phyloP scores from a whole-genome alignment of 2,888 invertebrate species.

The Allolobophora icterica region DNA sequence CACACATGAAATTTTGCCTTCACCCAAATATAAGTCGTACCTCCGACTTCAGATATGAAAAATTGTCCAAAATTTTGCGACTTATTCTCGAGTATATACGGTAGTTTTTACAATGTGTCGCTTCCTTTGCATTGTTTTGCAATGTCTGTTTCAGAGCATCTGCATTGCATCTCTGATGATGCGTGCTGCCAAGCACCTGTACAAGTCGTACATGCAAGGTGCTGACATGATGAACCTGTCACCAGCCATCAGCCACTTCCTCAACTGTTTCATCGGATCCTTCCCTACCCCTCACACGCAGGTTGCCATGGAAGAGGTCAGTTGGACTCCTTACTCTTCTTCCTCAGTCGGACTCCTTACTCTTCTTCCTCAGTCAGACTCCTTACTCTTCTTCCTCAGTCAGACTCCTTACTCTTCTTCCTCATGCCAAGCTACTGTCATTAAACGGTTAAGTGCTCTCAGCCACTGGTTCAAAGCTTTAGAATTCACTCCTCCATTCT shows the following conservation, averaged over 20 bases:
- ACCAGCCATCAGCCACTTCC: slow-evolving; percentile 89
- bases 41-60: no score
- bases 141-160: slow-evolving; percentile 76
- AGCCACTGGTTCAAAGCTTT: neutral
- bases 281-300: slow-evolving; percentile 76
- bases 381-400: no score
- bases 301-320: slow-evolving; percentile 75
- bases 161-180: slow-evolving; percentile 87
- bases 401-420: neutral
- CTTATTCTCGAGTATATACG: no score
- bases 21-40: no score
- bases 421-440: neutral
- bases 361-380: no score
- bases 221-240: slow-evolving; percentile 90
- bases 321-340: slow-evolving; percentile 20
- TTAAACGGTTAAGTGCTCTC: neutral
- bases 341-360: slow-evolving; percentile 58
- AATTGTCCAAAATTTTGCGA: no score
- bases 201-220: slow-evolving; percentile 86
- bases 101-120: neutral
- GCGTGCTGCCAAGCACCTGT: slow-evolving; percentile 90
- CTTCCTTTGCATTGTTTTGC: neutral
- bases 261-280: slow-evolving; percentile 90
- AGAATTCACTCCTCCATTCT: neutral
- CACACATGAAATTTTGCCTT: no score